Evolutionary conservation across 1,140 invertebrate genomes (phyloP), one percentile per base, ranked within the genome.

Genomic region (Andrena cerasifolii): DNA sequence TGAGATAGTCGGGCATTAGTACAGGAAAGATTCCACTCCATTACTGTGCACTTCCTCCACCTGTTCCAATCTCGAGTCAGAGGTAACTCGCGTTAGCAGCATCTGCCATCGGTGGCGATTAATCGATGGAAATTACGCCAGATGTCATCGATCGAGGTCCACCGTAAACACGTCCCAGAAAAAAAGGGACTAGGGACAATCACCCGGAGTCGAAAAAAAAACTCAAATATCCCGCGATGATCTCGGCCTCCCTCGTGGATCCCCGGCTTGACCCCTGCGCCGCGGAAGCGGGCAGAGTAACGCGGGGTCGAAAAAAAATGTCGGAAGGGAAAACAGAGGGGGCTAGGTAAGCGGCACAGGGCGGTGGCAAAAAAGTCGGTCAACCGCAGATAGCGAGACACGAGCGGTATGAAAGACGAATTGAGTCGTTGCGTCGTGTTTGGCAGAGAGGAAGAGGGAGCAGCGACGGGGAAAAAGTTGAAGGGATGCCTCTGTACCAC

Each of bases 291-390:
- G 66, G 43, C 54, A 61, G 45, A 61, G 43, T 53, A 14, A 47
- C 16, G 45, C 12, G 33, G 21, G 24, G 8, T 24, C 28, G 3
- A 56, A n/a, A 26, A 66, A 26, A 62, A 31, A n/a, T 8, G 26
- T 3, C 1, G 7, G 70, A 36, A 2, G 33, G 28, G 31, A 51
- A 74, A 63, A 67, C 10, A 24, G 21, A 18, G 53, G 47, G 61
- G 78, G 70, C n/a, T 68, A 31, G 36, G 63, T 28, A 78, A 51
- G 61, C 67, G 71, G 74, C 73, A 84, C 74, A 43, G 51, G 74
- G 73, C 54, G 65, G 10, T 76, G 58, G 62, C 40, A 80, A 86
- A 86, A 85, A 86, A 81, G 67, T 86, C 61, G 83, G 83, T 85
- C 61, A 70, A 85, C 85, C 85, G 66, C 85, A 82, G 73, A 81